A percentile compares a stretch with the other conserved stretches of the same genome.
phyloP scores from a whole-genome alignment of 2,888 invertebrate species.

The Thera britannica region DNA sequence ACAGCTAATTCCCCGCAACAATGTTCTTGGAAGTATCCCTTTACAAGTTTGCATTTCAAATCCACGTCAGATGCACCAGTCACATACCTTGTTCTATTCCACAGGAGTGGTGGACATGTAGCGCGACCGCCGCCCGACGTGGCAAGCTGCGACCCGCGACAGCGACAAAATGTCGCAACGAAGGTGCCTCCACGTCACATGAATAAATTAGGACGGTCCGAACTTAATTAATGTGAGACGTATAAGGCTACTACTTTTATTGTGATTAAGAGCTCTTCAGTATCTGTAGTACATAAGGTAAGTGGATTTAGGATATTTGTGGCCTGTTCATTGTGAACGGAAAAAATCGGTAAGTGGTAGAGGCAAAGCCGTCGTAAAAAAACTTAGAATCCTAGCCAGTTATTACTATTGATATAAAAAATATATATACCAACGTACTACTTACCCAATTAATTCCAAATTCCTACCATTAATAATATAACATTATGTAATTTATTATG shows the following conservation, averaged over 20 bases:
- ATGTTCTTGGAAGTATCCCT: neutral
- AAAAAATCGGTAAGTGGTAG: neutral
- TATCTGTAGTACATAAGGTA: constrained; percentile 47
- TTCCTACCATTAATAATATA: too few species aligned
- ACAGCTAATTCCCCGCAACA: too few species aligned
- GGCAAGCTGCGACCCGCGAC: constrained; percentile 56
- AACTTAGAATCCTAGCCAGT: too few species aligned
- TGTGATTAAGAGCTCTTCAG: constrained; percentile 65
- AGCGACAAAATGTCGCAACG: constrained; percentile 54
- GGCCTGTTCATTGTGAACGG: constrained; percentile 39
- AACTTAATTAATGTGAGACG: constrained; percentile 74
- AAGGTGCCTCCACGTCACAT: constrained; percentile 64
- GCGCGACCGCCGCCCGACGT: constrained; percentile 49
- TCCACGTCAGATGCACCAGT: constrained; percentile 20
- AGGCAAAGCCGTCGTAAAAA: too few species aligned
- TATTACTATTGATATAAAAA: too few species aligned
- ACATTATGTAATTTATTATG: too few species aligned
- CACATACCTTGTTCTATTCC: constrained; percentile 36
- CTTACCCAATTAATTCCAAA: too few species aligned
- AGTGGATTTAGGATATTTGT: constrained; percentile 49
- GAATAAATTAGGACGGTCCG: constrained; percentile 76
- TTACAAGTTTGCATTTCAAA: constrained; percentile 4
- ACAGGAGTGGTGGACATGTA: constrained; percentile 27
- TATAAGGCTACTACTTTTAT: constrained; percentile 66
- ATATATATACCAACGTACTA: too few species aligned